These are phyloP conservation scores for Ibidorhyncha struthersii DNA, from an alignment of 2,113 vertebrate species.

Conservation along the genomic window DNA sequence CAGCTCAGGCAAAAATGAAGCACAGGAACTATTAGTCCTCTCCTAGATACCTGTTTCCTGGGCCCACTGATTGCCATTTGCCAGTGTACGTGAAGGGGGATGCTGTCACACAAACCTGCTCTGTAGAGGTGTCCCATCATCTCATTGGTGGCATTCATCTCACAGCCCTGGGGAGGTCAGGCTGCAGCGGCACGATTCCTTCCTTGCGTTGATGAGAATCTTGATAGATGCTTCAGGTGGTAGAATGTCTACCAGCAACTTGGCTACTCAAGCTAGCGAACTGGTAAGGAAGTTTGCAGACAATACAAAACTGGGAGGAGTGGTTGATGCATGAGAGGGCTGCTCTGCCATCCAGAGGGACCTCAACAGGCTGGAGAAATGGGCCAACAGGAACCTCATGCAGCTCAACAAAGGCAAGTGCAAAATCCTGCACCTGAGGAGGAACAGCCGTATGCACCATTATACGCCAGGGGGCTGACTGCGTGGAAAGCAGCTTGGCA, in stretches of 20 bases:
- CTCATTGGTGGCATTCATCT: neutral
- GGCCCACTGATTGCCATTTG: neutral
- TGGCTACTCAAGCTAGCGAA: neutral
- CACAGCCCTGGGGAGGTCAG: neutral
- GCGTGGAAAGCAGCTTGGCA: neutral
- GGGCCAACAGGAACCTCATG: neutral
- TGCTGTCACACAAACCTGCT: neutral
- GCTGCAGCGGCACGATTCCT: accelerated
- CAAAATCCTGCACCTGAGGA: neutral
- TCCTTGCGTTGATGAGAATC: neutral
- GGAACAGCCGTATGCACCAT: neutral
- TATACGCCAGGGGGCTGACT: accelerated
- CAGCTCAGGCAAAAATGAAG: neutral
- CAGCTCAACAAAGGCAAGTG: neutral
- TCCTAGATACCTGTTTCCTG: neutral
- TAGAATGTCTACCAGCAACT: neutral
- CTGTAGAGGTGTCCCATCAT: neutral
- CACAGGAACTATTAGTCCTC: neutral
- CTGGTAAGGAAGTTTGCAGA: neutral
- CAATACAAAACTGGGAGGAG: neutral
- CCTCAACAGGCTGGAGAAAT: accelerated
- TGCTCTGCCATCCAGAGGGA: neutral
- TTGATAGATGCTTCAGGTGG: neutral
- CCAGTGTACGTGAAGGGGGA: neutral
- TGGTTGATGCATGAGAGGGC: neutral